Conservation (phyloP, 2,113 vertebrate species). For the Hemibagrus wyckioides region DNA sequence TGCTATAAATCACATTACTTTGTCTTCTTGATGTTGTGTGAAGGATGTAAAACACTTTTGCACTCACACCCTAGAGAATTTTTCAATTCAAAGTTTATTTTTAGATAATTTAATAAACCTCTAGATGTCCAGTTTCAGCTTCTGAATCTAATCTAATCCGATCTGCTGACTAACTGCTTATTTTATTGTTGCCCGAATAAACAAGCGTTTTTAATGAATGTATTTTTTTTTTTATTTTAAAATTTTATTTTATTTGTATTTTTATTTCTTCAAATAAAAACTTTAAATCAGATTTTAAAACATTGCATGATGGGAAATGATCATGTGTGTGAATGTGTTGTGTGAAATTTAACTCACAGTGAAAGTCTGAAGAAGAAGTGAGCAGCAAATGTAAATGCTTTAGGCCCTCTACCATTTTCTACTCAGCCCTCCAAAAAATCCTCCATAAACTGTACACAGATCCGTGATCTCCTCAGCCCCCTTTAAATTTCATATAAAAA, state of each 20-base stretch:
- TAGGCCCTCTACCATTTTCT: no score
- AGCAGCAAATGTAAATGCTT: not conserved
- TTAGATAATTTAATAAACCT: not conserved
- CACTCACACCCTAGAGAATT: not conserved
- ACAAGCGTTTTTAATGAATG: not conserved
- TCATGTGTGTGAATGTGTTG: not conserved
- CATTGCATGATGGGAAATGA: not conserved
- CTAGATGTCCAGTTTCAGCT: not conserved
- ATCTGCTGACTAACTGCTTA: not conserved
- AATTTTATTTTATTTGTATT: not conserved
- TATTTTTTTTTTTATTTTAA: no score
- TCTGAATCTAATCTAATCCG: not conserved
- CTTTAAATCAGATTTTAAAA: not conserved
- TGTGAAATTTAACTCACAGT: not conserved
- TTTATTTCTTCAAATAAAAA: not conserved
- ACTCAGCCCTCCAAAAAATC: no score
- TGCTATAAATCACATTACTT: not conserved
- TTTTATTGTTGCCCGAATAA: conserved; percentile 25
- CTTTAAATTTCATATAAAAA: no score
- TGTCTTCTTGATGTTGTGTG: not conserved
- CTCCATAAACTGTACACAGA: no score
- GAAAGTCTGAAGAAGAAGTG: not conserved
- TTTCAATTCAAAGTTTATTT: not conserved
- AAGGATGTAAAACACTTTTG: not conserved
- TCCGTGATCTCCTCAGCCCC: no score